Percentiles rank a stretch among this genome's conserved stretches.
These are phyloP conservation scores for Rattus rattus DNA, from an alignment of 2,113 vertebrate genomes.

Conservation along the genomic window DNA sequence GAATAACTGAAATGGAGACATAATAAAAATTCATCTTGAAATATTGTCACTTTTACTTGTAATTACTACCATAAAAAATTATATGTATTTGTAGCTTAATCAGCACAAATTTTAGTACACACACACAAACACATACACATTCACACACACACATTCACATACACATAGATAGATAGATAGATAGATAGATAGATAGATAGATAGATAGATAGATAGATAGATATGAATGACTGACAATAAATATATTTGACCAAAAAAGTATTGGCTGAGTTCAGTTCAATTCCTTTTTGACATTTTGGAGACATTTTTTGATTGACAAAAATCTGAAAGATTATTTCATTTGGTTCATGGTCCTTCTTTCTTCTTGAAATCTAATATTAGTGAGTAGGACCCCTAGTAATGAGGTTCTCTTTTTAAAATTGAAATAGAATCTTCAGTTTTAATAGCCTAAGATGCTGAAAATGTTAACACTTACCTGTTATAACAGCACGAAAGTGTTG, in stretches of 20 bases:
- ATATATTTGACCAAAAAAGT: not conserved
- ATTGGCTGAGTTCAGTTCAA: not conserved
- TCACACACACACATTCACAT: no score
- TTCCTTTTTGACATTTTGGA: not conserved
- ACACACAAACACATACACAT: no score
- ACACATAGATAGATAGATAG: no score
- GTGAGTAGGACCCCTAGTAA: not conserved
- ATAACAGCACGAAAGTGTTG: not conserved
- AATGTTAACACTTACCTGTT: not conserved
- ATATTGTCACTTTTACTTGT: not conserved
- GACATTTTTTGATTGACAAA: not conserved
- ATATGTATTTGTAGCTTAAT: not conserved
- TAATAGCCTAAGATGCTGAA: not conserved
- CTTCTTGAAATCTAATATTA: not conserved
- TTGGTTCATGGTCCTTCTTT: not conserved
- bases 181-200: no score
- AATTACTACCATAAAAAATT: not conserved
- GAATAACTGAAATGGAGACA: not conserved
- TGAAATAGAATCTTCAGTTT: not conserved
- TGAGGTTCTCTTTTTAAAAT: not conserved
- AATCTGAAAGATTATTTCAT: not conserved
- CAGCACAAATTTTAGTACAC: not conserved
- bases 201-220: no score
- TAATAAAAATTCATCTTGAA: not conserved
- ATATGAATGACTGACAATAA: not conserved